A percentile compares a stretch with the other conserved stretches of the same genome.
phyloP scores from a whole-genome alignment of 1,140 invertebrate genomes.

The Yoshiicerus persimilis region DNA sequence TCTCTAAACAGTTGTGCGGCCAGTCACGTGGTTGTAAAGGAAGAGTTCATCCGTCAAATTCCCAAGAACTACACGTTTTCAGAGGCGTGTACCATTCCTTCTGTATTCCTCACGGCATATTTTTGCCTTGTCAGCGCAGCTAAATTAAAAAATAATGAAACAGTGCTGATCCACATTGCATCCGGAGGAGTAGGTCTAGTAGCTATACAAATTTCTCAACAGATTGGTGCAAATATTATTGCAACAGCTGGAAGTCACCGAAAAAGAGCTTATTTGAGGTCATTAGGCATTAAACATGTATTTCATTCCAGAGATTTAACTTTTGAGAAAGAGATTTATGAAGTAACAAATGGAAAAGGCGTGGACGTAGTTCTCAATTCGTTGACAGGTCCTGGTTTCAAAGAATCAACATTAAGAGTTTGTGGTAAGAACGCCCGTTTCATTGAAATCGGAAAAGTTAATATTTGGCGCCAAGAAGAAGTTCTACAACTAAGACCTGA shows the following conservation, averaged over 20 bases:
- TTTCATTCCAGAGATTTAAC: no score
- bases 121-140: conserved; percentile 10
- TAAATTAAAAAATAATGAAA: conserved; percentile 55
- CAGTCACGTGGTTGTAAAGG: neutral
- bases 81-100: neutral
- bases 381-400: conserved; percentile 31
- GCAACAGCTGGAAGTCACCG: conserved; percentile 31
- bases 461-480: no score
- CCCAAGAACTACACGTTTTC: neutral
- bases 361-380: no score
- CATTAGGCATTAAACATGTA: conserved; percentile 12
- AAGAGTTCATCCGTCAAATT: neutral
- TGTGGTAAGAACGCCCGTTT: neutral
- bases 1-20: neutral
- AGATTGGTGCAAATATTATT: conserved; percentile 52
- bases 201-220: no score
- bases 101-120: no score
- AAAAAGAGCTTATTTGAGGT: conserved; percentile 16
- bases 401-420: conserved; percentile 25
- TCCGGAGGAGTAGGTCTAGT: no score
- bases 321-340: no score
- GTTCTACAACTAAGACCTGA: no score
- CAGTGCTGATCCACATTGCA: no score
- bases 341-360: no score
- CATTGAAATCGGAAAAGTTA: no score